Percentiles rank a stretch among this genome's conserved stretches.
Evolutionary conservation across 1,140 invertebrate species (phyloP).

Genomic region (Hycleus phaleratus): DNA sequence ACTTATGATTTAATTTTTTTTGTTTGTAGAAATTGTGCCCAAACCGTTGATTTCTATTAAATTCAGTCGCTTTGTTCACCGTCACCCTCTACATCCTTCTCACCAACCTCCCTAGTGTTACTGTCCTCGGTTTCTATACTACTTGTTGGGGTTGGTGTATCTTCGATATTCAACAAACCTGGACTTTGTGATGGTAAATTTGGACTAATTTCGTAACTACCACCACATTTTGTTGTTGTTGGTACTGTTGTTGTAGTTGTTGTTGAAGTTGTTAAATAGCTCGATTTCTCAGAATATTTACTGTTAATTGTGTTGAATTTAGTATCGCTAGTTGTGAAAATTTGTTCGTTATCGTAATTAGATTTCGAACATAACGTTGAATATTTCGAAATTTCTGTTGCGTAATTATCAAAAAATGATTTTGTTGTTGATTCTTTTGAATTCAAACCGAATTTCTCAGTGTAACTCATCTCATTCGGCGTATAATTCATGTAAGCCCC

Average conservation of each 20-base stretch:
- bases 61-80: constrained; percentile 51
- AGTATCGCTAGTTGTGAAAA: constrained; percentile 14
- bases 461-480: constrained; percentile 28
- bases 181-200: constrained; percentile 22
- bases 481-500: constrained; percentile 46
- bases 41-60: constrained; percentile 16
- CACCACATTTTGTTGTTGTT: constrained; percentile 13
- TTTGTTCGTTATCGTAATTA: constrained; percentile 22
- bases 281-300: constrained; percentile 28
- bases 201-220: constrained; percentile 22
- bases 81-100: constrained; percentile 50
- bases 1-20: constrained; percentile 11
- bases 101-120: constrained; percentile 46
- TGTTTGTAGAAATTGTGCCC: constrained; percentile 18
- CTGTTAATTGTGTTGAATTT: constrained; percentile 32
- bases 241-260: constrained; percentile 10
- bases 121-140: constrained; percentile 54
- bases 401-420: constrained; percentile 34
- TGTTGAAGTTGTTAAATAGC: constrained; percentile 26
- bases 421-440: constrained; percentile 32
- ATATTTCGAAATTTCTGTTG: constrained; percentile 27
- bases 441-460: constrained; percentile 29
- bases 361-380: constrained; percentile 27
- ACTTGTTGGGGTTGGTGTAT: constrained; percentile 51
- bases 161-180: constrained; percentile 35